Percentiles rank a stretch among this genome's conserved stretches.
These are phyloP conservation scores for Pachycephus smyrnensis DNA, from an alignment of 2,888 invertebrate species.

Conservation along the genomic window DNA sequence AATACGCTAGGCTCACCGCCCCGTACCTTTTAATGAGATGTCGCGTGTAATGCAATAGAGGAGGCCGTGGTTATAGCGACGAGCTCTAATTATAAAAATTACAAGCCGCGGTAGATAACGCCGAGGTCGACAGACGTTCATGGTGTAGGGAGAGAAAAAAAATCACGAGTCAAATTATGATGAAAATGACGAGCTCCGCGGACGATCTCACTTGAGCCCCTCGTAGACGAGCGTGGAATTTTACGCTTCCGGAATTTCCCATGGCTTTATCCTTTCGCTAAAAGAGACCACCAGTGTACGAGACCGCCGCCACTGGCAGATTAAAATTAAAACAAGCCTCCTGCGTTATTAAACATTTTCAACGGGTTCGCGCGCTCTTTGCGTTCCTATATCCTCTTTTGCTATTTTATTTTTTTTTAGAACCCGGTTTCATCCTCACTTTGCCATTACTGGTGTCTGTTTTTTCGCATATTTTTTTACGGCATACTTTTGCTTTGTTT, in stretches of 20 bases:
- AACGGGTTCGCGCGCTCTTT: background rate
- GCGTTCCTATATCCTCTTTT: constrained; percentile 5
- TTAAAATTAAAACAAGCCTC: background rate
- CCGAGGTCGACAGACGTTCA: background rate
- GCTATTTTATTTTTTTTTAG: constrained; percentile 3
- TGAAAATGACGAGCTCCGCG: background rate
- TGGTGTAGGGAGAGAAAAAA: background rate
- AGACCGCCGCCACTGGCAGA: background rate
- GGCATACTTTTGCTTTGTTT: background rate
- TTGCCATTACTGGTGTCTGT: background rate
- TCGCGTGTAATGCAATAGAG: background rate
- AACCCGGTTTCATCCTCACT: constrained; percentile 1
- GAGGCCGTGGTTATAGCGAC: background rate
- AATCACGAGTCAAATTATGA: background rate
- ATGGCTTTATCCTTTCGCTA: background rate
- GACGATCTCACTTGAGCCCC: background rate
- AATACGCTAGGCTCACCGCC: background rate
- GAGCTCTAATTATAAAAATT: background rate
- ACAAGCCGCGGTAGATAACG: background rate
- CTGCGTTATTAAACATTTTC: background rate
- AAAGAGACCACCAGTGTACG: background rate
- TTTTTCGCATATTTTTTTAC: background rate
- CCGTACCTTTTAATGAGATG: background rate
- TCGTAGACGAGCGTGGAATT: background rate
- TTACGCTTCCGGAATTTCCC: background rate